phyloP scores from a whole-genome alignment of 2,888 invertebrate species.

The Erebia palarica region DNA sequence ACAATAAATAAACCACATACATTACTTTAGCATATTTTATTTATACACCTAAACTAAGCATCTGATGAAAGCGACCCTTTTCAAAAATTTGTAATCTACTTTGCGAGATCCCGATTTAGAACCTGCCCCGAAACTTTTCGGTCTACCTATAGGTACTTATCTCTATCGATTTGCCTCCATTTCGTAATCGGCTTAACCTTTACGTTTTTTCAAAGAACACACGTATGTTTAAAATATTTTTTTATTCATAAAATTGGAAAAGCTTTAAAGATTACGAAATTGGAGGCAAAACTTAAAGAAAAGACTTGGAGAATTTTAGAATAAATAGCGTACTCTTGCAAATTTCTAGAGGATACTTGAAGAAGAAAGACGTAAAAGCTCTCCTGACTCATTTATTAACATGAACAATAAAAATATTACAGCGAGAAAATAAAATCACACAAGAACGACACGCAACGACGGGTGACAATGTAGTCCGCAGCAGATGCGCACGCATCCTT shows the following conservation, averaged over 20 bases:
- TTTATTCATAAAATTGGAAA: not conserved
- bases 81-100: conserved; percentile 25
- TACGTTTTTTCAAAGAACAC: not conserved
- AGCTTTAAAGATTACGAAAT: too few species aligned
- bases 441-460: too few species aligned
- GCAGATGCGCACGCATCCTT: too few species aligned
- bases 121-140: conserved; percentile 1
- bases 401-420: too few species aligned
- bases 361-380: too few species aligned
- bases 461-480: too few species aligned
- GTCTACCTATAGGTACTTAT: not conserved
- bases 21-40: not conserved
- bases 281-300: not conserved
- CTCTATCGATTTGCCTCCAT: conserved; percentile 7
- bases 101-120: conserved; percentile 21
- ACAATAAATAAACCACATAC: conserved; percentile 7
- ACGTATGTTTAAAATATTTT: not conserved
- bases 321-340: not conserved
- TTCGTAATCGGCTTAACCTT: conserved; percentile 14
- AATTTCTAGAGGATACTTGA: too few species aligned
- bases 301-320: too few species aligned
- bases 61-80: conserved; percentile 19
- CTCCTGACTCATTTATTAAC: too few species aligned
- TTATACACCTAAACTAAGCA: not conserved
- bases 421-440: too few species aligned